Base-by-base conservation (phyloP, 30 jellyfish, hydroid and myxozoan species). In the Chrysaora quinquecirrha region DNA sequence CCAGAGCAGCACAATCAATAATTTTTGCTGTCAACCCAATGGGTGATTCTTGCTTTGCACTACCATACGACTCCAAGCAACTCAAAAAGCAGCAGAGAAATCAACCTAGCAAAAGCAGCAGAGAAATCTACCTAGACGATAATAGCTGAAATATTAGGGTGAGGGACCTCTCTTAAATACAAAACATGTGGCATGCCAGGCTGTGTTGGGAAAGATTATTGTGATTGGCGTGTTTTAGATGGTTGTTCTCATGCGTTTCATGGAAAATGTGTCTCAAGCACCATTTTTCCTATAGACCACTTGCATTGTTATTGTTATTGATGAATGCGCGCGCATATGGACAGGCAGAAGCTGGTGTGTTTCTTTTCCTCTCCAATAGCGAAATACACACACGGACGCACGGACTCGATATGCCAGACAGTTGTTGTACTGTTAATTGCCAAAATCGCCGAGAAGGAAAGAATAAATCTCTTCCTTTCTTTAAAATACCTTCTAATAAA, bases 371-470 rank as follows among this genome's bases (percentile, higher is more conserved):
- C 35, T 28, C 35, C 30, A 30, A 34, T 25, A 21, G 47, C 70
- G 28, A n/a, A 43, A 43, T n/a, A n/a, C n/a, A n/a, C n/a, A 43
- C 58, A 43, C 58, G 16, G 12, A 43, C 58, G 58, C 58, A 43
- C 24, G 71, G 24, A 16, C 47, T 72, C 71, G 48, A 72, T 30
- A 80, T 80, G 90, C 90, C 90, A 7, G 73, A 67, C 50, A 80
- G 90, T 80, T 80, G 90, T 50, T 80, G 90, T 66, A 84, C 84
- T 10, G 90, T 64, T n/a, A 47, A 32, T 9, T 64, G 74, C 66
- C 66, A 70, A 64, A 80, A 64, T 24, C 38, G 63, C 30, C 60
- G 49, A 34, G 60, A 23, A 0, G 78, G 68, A 35, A 58, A 64
- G 62, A 50, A 20, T 9, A 49, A 67, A 10, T 32, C 52, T 48